These are phyloP conservation scores for Athalia cordata DNA, from an alignment of 2,888 invertebrate species.

Conservation along the genomic window DNA sequence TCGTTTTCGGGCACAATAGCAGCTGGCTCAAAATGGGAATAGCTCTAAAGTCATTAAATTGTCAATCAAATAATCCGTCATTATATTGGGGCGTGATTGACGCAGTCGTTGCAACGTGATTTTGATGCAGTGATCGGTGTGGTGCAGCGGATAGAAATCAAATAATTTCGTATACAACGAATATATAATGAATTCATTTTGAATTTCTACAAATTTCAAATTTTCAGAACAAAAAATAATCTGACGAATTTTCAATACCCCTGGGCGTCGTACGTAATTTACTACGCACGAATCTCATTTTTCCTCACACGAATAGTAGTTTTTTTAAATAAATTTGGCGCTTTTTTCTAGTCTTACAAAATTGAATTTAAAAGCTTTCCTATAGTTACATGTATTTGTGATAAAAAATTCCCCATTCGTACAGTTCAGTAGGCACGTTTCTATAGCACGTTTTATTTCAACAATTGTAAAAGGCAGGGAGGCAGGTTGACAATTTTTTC, in stretches of 20 bases:
- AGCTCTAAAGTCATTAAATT: constrained; percentile 21
- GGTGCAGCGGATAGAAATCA: neutral
- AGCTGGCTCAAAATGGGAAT: constrained; percentile 10
- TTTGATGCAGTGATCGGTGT: neutral
- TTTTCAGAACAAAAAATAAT: neutral
- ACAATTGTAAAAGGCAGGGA: constrained; percentile 2
- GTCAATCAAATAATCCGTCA: constrained; percentile 20
- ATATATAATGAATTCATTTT: constrained; percentile 5
- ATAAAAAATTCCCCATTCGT: constrained; percentile 6
- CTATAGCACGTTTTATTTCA: constrained; percentile 7
- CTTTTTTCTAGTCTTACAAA: neutral
- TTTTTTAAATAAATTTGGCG: neutral
- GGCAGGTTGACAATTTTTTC: neutral
- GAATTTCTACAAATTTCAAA: neutral
- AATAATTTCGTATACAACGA: neutral
- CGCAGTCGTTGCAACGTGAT: neutral
- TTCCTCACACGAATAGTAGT: neutral
- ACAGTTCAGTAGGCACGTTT: neutral
- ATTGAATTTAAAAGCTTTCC: constrained; percentile 18
- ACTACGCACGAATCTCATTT: neutral
- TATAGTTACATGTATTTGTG: neutral
- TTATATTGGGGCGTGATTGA: constrained; percentile 14
- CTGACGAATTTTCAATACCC: neutral
- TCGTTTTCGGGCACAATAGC: neutral
- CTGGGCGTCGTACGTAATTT: neutral